Evolutionary conservation across 2,888 invertebrate genomes (phyloP).

Genomic region (Plebejus anna): DNA sequence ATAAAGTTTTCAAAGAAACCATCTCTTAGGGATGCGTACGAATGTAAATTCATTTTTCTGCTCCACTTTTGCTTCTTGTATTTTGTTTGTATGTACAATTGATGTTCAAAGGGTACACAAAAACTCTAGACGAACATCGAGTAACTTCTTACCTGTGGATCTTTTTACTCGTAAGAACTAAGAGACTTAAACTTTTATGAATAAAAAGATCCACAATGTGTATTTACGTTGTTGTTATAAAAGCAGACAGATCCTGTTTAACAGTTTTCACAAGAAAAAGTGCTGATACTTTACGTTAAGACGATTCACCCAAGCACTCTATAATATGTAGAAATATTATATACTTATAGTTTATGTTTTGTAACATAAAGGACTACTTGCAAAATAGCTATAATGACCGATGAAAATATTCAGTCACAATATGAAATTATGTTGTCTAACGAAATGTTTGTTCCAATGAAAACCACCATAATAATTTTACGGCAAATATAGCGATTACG

Average conservation of each 20-base stretch:
- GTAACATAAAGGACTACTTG: no score
- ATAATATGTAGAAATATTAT: no score
- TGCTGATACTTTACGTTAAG: no score
- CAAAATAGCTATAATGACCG: not conserved
- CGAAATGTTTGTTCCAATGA: not conserved
- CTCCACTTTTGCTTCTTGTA: not conserved
- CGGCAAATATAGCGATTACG: constrained; percentile 22
- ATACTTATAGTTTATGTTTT: no score
- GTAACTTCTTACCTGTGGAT: not conserved
- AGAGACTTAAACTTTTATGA: no score
- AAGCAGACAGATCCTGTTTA: no score
- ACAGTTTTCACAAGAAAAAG: no score
- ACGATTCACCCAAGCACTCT: no score
- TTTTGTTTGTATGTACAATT: not conserved
- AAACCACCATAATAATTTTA: constrained; percentile 20
- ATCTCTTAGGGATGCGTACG: not conserved
- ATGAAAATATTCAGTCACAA: not conserved
- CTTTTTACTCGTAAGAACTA: not conserved
- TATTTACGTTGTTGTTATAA: no score
- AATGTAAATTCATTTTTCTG: constrained; percentile 8
- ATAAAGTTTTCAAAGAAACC: constrained; percentile 6
- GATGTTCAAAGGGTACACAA: not conserved
- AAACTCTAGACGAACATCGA: not conserved
- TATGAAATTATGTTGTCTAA: not conserved
- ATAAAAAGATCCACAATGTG: no score